Evolutionary conservation across 1,140 invertebrate species (phyloP), one percentile per base, ranked within the genome.

Genomic region (Ruditapes philippinarum): DNA sequence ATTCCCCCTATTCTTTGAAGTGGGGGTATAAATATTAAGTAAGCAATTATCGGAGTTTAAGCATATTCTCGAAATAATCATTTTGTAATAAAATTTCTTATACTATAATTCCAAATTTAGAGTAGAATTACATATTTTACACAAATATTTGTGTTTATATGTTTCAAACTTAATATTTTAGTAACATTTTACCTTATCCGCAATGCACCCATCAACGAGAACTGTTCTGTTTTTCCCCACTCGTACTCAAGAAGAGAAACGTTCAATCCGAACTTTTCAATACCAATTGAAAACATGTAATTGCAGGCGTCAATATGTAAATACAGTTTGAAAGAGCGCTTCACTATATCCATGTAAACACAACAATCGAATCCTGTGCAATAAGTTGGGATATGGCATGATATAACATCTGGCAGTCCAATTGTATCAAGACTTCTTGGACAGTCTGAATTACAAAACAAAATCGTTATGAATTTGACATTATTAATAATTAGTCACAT

Each of bases 341-440:
- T 45, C 0, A 89, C 62, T 22, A 82, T 19, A 4, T 17, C 28
- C 11, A 91, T 76, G 14, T 89, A 28, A 22, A 85, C 57, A 88
- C 90, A 91, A 60, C 90, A 91, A 0, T 57, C 60, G 14, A 91
- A 54, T 7, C 90, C 90, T 19, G 90, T 91, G 57, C 90, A 91
- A 65, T 74, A 91, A 19, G 65, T 40, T 25, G 80, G 80, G 25
- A 91, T 31, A 65, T 85, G 40, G 45, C 90, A 91, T 28, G 33
- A 28, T 7, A 91, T 57, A 45, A 28, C 36, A 19, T 70, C 36
- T 28, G 80, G 81, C 5, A 91, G 81, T 31, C 22, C 38, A 54
- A 62, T 45, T 4, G 73, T 25, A 28, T 45, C 40, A 22, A 89
- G 33, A 17, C 22, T n/a, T 31, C 28, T 19, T 40, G 74, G 81